Base-by-base conservation (phyloP, 2,113 vertebrate genomes). In the Phoenicopterus ruber region DNA sequence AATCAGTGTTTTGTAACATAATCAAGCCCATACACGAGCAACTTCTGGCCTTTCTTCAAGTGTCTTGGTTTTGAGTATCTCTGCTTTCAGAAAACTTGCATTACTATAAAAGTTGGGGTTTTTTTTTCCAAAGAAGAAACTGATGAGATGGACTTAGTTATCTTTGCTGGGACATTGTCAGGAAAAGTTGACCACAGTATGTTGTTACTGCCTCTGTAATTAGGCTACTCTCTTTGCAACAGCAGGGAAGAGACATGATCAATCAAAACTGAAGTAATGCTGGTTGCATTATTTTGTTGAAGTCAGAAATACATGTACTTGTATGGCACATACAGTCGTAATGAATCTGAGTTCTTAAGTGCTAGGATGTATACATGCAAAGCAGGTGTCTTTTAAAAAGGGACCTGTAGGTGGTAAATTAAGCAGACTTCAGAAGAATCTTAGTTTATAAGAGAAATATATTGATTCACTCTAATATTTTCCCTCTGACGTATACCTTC, bases 211-310 rank as follows among this genome's bases (percentile, higher is more conserved):
- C 44, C 72, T 58, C 54, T 90, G 70, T 93, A 93, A 96, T 93
- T 76, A 95, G 85, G 94, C 90, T 85, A 90, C 66, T 93, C 52
- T 92, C 94, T 95, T 95, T 82, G 82, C 92, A 96, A 96, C 88
- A 92, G 80, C 82, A 91, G 58, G 87, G 88, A 89, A 96, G 52
- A 94, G 87, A 83, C 85, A 80, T 5, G 11, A 96, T 92, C 88
- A 97, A 85, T 96, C 95, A 96, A 86, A 97, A 93, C 38, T 62
- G 72, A 94, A 97, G 96, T 93, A 86, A 82, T 65, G 26, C 31
- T 55, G 66, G 59, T 72, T 88, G 85, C 78, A 82, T 91, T 93
- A 80, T 85, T 93, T 94, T 92, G 85, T 70, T 95, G 76, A 97
- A 96, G 78, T 88, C 93, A 96, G 92, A 96, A 96, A 96, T 80